Conservation (phyloP, 2,113 vertebrate species). For the Antigone vipio region DNA sequence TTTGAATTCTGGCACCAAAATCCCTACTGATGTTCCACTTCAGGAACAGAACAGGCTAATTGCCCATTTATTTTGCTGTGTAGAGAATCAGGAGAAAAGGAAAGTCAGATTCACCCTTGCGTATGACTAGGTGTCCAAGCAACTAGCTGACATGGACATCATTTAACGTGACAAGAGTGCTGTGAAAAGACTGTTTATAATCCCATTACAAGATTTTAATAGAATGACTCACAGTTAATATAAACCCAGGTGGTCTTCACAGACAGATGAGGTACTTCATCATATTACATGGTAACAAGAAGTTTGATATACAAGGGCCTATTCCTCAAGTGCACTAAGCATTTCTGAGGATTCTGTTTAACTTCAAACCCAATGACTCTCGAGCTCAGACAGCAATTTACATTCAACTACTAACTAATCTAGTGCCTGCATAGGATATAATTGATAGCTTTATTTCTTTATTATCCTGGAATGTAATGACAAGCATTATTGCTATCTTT, state of each 20-base stretch:
- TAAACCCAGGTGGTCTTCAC: not conserved
- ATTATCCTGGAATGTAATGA: not conserved
- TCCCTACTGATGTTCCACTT: not conserved
- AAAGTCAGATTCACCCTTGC: not conserved
- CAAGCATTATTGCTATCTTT: not conserved
- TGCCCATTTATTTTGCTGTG: not conserved
- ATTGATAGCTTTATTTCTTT: constrained; percentile 4
- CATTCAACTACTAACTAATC: not conserved
- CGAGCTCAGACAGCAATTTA: not conserved
- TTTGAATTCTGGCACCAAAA: not conserved
- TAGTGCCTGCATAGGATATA: not conserved
- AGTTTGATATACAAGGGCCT: not conserved
- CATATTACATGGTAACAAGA: not conserved
- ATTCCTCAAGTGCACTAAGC: not conserved
- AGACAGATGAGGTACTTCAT: not conserved
- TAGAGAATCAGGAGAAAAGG: not conserved
- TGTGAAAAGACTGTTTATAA: not conserved
- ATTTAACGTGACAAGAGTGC: not conserved
- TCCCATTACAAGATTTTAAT: not conserved
- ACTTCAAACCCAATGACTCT: not conserved
- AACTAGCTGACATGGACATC: not conserved
- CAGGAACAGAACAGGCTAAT: not conserved
- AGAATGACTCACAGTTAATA: not conserved
- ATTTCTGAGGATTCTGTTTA: not conserved
- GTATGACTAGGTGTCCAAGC: not conserved